Conservation (phyloP, 2,888 invertebrate species). For the Caenorhabditis virilis region DNA sequence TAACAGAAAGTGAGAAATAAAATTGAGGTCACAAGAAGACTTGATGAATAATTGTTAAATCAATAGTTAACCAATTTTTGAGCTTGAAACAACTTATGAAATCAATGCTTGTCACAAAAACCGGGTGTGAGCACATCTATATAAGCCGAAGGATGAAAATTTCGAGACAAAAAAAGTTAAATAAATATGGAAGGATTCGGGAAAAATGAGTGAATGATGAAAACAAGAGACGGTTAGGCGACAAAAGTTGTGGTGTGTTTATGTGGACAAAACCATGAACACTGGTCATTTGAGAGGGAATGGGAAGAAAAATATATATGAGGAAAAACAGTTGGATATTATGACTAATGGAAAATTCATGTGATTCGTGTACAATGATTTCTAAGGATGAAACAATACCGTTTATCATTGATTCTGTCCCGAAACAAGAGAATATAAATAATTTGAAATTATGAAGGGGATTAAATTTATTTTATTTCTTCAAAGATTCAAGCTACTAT, state of each 20-base stretch:
- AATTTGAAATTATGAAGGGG: too few relatives aligned
- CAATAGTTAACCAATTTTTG: too few relatives aligned
- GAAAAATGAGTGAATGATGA: background rate
- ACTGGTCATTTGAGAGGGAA: background rate
- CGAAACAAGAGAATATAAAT: background rate
- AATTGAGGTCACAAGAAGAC: too few relatives aligned
- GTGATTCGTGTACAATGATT: background rate
- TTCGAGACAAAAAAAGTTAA: background rate
- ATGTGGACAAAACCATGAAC: background rate
- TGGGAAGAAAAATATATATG: background rate
- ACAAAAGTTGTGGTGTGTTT: constrained; percentile 4
- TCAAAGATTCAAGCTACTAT: too few relatives aligned
- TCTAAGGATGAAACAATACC: background rate
- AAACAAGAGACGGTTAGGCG: constrained; percentile 10
- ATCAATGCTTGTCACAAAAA: too few relatives aligned
- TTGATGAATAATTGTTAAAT: too few relatives aligned
- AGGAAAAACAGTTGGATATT: constrained; percentile 5
- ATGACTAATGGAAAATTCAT: background rate
- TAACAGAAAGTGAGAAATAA: too few relatives aligned
- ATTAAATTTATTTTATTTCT: too few relatives aligned
- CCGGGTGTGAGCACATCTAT: background rate
- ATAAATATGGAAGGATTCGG: background rate
- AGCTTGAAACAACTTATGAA: too few relatives aligned
- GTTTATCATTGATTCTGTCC: background rate
- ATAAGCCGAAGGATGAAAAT: background rate